These are phyloP conservation scores for Notolepis coatsorum DNA, from an alignment of 2,797 vertebrate species.

Conservation along the genomic window DNA sequence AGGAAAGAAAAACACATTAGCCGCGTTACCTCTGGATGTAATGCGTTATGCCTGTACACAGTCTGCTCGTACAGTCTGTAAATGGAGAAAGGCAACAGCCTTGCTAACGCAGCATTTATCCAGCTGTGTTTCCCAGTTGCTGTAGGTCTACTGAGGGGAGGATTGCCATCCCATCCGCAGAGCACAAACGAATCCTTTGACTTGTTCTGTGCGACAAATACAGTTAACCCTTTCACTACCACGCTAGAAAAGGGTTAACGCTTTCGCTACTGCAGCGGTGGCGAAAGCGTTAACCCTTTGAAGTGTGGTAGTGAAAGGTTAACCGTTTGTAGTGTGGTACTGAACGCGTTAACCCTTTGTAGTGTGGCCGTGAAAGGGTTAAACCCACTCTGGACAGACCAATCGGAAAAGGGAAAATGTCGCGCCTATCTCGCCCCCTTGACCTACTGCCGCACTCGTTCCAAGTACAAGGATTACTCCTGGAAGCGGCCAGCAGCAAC, in stretches of 20 bases:
- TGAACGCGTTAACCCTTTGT: slow-evolving; percentile 39
- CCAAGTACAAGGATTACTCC: slow-evolving; percentile 16
- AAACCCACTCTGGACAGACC: slow-evolving; percentile 27
- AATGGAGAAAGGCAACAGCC: slow-evolving; percentile 28
- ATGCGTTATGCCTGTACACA: slow-evolving; percentile 28
- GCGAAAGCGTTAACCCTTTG: too few relatives aligned
- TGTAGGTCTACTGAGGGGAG: slow-evolving; percentile 19
- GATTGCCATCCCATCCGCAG: slow-evolving; percentile 37
- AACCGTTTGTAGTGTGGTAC: too few relatives aligned
- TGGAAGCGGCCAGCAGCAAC: background rate
- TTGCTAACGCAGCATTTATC: slow-evolving; percentile 42
- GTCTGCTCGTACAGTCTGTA: slow-evolving; percentile 17
- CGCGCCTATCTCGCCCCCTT: slow-evolving; percentile 31
- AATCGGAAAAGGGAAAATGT: slow-evolving; percentile 31
- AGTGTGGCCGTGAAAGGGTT: too few relatives aligned
- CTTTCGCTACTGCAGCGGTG: too few relatives aligned
- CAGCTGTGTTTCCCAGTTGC: slow-evolving; percentile 66
- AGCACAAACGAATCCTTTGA: slow-evolving; percentile 53
- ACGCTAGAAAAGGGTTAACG: too few relatives aligned
- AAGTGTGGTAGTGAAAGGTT: too few relatives aligned
- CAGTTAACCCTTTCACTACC: slow-evolving; percentile 51
- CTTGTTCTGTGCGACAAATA: slow-evolving; percentile 58
- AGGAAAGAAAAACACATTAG: slow-evolving; percentile 33
- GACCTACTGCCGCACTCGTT: background rate
- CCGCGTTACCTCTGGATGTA: slow-evolving; percentile 30